Evolutionary conservation across 2,888 invertebrate genomes (phyloP).

Genomic region (Girardia tigrina): DNA sequence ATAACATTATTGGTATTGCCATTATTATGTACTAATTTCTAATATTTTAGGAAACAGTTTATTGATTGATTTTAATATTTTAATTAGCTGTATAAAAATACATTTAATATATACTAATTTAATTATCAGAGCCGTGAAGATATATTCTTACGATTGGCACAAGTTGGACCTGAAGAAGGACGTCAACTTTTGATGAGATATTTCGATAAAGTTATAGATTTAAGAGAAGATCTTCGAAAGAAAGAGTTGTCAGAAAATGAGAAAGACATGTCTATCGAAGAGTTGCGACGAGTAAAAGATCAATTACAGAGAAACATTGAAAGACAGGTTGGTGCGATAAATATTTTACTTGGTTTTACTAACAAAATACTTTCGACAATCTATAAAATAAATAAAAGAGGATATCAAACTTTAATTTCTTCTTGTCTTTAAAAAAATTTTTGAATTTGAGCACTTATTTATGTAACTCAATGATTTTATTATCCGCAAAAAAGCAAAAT

Average conservation of each 20-base stretch:
- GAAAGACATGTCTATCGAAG: slow-evolving; percentile 47
- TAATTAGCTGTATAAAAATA: neutral
- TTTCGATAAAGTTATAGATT: slow-evolving; percentile 71
- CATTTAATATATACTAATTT: neutral
- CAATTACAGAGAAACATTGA: slow-evolving; percentile 45
- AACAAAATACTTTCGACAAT: too few relatives aligned
- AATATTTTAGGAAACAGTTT: neutral
- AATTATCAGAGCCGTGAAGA: slow-evolving; percentile 29
- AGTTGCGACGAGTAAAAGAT: slow-evolving; percentile 43
- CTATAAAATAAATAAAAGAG: too few relatives aligned
- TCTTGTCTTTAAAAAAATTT: too few relatives aligned
- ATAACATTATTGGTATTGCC: neutral
- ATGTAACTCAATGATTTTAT: too few relatives aligned
- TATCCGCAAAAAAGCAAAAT: too few relatives aligned
- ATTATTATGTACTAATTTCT: neutral
- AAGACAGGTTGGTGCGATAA: slow-evolving; percentile 37
- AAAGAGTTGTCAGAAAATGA: slow-evolving; percentile 61
- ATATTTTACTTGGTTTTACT: too few relatives aligned
- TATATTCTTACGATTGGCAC: slow-evolving; percentile 61
- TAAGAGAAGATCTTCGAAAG: slow-evolving; percentile 63
- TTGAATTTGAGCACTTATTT: too few relatives aligned
- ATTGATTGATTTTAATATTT: neutral
- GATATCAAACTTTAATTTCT: too few relatives aligned
- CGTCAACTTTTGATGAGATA: slow-evolving; percentile 69
- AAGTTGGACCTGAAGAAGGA: slow-evolving; percentile 67